Evolutionary conservation across 2,113 vertebrate genomes (phyloP), one percentile per base, ranked within the genome.

Genomic region (Takifugu flavidus): DNA sequence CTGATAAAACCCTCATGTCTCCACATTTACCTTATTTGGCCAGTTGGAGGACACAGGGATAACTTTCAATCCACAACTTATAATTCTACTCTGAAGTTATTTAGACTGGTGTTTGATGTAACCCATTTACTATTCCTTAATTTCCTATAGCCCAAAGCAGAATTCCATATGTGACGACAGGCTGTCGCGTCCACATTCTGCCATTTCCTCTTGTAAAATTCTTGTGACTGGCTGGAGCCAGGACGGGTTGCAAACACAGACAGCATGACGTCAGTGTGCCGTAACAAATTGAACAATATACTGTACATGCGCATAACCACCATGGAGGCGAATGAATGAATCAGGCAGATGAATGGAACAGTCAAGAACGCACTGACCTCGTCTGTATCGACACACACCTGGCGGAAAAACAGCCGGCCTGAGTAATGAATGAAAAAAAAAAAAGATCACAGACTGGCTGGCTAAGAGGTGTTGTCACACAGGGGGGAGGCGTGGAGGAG

Each of bases 301-400:
- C 20, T 20, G 20, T 20, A 20, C 20, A 20, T 20, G 20, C 20
- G 20, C 20, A 20, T 20, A 20, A 14, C n/a, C 45, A 5, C 45
- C 45, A 5, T 14, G 45, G 45, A 47, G 57, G 2, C 47, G n/a
- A 25, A n/a, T 49, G 47, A n/a, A 25, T 49, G 47, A 49, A 49
- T 25, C n/a, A 75, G 47, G 65, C 25, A 6, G 13, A 13, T 12
- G 67, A 66, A 63, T 89, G 84, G 89, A 80, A 86, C 88, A 87
- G 56, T 66, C 64, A 65, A 73, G 80, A 58, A 59, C 56, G 60
- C 54, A 53, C 49, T 47, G 65, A 53, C 54, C 27, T 62, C 13
- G 75, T 74, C 70, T 87, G 42, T 61, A 78, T 64, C 67, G 64
- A 14, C 74, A 80, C 87, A 85, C 83, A 87, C 84, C 88, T 86